A percentile compares a stretch with the other conserved stretches of the same genome.
phyloP scores from a whole-genome alignment of 2,888 invertebrate species.

The Drosophila nr. fundita region DNA sequence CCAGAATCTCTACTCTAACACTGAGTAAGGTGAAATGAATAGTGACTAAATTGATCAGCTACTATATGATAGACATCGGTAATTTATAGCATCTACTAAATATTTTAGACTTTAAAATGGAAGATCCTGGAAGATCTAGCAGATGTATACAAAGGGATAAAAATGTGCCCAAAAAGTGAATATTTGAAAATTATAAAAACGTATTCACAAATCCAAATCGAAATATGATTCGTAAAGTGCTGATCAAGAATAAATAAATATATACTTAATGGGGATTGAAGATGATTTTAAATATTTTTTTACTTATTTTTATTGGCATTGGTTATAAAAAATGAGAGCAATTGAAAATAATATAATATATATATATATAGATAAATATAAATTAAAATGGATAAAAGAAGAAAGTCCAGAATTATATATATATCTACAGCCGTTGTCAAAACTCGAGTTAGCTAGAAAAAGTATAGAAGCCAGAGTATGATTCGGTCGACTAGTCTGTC shows the following conservation, averaged over 20 bases:
- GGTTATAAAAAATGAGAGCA: no score
- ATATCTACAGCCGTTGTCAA: not conserved
- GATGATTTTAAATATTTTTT: no score
- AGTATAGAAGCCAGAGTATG: constrained; percentile 4
- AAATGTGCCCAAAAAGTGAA: not conserved
- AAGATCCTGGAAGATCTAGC: no score
- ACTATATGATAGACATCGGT: not conserved
- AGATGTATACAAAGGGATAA: no score
- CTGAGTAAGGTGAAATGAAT: not conserved
- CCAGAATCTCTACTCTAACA: not conserved
- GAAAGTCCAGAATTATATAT: not conserved
- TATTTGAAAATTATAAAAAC: not conserved
- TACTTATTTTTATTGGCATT: not conserved
- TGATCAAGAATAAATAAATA: not conserved
- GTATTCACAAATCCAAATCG: not conserved
- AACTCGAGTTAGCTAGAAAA: not conserved
- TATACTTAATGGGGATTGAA: not conserved
- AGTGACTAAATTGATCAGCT: not conserved
- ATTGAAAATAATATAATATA: no score
- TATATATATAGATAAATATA: no score
- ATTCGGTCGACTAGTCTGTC: not conserved
- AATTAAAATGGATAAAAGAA: no score
- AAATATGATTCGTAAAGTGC: not conserved
- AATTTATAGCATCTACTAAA: fast-evolving
- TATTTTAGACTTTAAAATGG: not conserved